phyloP scores from a whole-genome alignment of 2,888 invertebrate genomes.

The Tachina fera region DNA sequence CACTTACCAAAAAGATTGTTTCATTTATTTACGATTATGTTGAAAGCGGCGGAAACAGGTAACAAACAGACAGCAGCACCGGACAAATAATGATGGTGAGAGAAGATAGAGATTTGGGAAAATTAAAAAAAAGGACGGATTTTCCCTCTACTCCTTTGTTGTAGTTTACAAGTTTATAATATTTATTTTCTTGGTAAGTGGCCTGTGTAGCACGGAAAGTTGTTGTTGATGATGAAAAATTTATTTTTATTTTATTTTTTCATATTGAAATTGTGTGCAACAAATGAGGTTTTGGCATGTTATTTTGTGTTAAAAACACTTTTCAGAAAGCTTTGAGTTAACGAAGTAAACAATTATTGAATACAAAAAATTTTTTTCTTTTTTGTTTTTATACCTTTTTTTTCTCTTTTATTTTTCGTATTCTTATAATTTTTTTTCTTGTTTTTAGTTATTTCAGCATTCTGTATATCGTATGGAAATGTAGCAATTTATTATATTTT shows the following conservation, averaged over 20 bases:
- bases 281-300: slow-evolving; percentile 36
- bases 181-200: background rate
- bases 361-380: background rate
- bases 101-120: background rate
- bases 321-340: background rate
- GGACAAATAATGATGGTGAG: background rate
- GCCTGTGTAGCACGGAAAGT: background rate
- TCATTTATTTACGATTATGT: slow-evolving; percentile 9
- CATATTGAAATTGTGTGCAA: background rate
- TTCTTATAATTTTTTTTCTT: too few species aligned
- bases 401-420: background rate
- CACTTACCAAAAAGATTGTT: slow-evolving; percentile 50
- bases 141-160: background rate
- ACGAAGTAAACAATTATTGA: slow-evolving; percentile 38
- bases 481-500: background rate
- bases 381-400: background rate
- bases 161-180: background rate
- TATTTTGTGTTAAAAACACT: background rate
- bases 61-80: background rate
- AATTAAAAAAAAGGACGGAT: slow-evolving; percentile 47
- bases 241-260: slow-evolving; percentile 14
- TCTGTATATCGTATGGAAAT: background rate
- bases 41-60: background rate
- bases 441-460: background rate
- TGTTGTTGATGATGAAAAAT: background rate